Conservation (phyloP, 2,113 vertebrate species). For the Lagenorhynchus albirostris region DNA sequence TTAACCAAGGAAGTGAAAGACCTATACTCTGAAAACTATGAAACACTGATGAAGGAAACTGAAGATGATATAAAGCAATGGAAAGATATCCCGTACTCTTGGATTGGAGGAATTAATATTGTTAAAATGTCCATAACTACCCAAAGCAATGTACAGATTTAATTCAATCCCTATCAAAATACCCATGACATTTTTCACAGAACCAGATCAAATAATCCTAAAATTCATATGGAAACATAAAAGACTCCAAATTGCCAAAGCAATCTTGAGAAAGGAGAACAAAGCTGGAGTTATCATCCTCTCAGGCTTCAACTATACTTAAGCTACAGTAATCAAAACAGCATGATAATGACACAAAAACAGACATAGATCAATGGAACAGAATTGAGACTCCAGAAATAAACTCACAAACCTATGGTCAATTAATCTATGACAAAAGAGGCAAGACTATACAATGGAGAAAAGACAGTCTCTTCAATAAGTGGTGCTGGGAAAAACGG, state of each 20-base stretch:
- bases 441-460: neutral
- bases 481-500: neutral
- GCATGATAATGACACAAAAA: neutral
- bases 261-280: neutral
- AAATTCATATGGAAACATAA: neutral
- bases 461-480: neutral
- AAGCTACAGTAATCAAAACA: neutral
- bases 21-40: neutral
- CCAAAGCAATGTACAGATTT: neutral
- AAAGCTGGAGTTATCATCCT: neutral
- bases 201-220: neutral
- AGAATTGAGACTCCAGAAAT: neutral
- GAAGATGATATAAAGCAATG: neutral
- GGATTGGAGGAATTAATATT: neutral
- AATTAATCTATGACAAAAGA: neutral
- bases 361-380: neutral
- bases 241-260: neutral
- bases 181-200: neutral
- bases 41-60: neutral
- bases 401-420: neutral
- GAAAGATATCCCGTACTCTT: neutral
- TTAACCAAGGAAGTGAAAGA: neutral
- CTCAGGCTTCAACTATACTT: neutral
- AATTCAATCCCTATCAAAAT: neutral
- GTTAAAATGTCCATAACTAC: neutral